Percentiles rank a stretch among this genome's conserved stretches.
These are phyloP conservation scores for Eclectus roratus DNA, from an alignment of 2,113 vertebrate species.

Conservation along the genomic window DNA sequence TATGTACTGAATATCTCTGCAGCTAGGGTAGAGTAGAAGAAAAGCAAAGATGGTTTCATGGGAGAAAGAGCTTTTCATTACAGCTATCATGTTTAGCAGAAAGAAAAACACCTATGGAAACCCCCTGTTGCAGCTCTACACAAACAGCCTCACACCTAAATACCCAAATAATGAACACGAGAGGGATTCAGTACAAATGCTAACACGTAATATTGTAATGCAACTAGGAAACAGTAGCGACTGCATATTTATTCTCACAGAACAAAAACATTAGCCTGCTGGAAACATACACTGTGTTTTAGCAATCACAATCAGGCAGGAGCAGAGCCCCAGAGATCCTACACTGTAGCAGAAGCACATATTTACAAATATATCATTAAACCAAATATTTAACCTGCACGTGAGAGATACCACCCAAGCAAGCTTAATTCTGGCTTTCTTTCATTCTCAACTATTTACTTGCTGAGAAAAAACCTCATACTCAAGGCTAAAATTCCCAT, in stretches of 20 bases:
- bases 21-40: background rate
- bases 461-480: background rate
- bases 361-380: constrained; percentile 7
- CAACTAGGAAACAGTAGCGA: background rate
- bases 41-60: background rate
- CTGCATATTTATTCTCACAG: background rate
- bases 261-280: background rate
- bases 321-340: background rate
- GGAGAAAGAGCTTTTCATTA: background rate
- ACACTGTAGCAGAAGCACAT: background rate
- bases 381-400: background rate
- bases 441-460: background rate
- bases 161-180: background rate
- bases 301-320: background rate
- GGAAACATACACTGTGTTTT: background rate
- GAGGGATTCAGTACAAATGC: background rate
- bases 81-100: background rate
- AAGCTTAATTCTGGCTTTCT: background rate
- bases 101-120: background rate
- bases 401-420: background rate
- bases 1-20: background rate
- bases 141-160: background rate
- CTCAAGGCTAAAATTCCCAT: background rate
- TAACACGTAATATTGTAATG: background rate
- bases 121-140: background rate